phyloP scores from a whole-genome alignment of 2,113 vertebrate species.

The Antechinus flavipes region DNA sequence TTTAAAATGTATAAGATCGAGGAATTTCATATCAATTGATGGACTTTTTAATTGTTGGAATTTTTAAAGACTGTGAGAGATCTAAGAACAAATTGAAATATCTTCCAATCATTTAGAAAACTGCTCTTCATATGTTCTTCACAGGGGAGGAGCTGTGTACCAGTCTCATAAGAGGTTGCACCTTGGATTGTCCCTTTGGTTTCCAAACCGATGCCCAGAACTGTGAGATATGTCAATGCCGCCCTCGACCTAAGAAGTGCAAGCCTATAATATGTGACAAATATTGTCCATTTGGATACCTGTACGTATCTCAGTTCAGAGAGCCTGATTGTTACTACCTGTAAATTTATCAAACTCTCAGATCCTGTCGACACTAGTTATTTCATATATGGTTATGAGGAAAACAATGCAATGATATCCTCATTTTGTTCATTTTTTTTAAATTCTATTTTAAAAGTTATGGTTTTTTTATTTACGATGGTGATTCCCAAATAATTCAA shows the following conservation, averaged over 20 bases:
- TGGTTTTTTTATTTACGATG: neutral
- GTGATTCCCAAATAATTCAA: neutral
- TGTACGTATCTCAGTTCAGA: conserved; percentile 86
- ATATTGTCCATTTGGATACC: conserved; percentile 91
- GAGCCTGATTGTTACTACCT: neutral
- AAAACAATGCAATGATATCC: rapidly evolving
- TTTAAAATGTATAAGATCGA: neutral
- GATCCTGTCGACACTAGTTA: neutral
- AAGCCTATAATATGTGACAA: conserved; percentile 90
- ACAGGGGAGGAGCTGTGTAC: conserved; percentile 90
- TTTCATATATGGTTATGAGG: neutral
- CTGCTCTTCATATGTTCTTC: conserved; percentile 30
- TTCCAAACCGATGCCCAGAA: conserved; percentile 88
- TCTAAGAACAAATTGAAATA: too few relatives aligned
- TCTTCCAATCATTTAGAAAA: neutral
- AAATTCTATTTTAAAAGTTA: neutral
- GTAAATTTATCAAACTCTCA: rapidly evolving
- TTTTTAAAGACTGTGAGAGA: neutral
- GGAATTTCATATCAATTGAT: neutral
- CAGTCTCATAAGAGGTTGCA: conserved; percentile 85
- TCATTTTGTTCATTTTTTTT: neutral
- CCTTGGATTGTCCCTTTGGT: conserved; percentile 90
- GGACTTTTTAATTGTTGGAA: neutral
- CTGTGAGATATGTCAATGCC: conserved; percentile 92
- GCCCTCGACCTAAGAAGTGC: conserved; percentile 91